Evolutionary conservation across 2,888 invertebrate genomes (phyloP).

Genomic region (Tryphoninae sp.): DNA sequence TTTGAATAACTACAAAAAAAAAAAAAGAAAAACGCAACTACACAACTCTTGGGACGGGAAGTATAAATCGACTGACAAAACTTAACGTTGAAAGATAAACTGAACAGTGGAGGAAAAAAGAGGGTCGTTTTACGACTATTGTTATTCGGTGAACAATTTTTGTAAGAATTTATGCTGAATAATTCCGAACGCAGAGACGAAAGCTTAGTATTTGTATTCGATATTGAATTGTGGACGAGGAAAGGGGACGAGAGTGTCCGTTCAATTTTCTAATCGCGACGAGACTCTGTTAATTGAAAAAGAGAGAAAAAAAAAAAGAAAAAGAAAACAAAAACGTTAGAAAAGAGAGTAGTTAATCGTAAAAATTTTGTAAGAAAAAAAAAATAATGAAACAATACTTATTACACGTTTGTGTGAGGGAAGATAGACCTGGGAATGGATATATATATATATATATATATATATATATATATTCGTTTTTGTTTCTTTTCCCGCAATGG

Average conservation of each 20-base stretch:
- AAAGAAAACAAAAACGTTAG: slow-evolving; percentile 6
- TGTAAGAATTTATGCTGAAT: slow-evolving; percentile 26
- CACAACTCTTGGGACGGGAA: slow-evolving; percentile 12
- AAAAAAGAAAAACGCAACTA: background rate
- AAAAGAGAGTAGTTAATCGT: background rate
- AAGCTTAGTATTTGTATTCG: slow-evolving; percentile 44
- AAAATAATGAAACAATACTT: background rate
- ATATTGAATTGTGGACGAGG: slow-evolving; percentile 14
- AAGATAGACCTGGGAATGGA: background rate
- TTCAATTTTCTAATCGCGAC: slow-evolving; percentile 38
- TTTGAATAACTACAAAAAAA: background rate
- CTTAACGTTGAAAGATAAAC: slow-evolving; percentile 41
- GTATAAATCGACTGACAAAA: slow-evolving; percentile 10
- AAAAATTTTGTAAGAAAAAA: background rate
- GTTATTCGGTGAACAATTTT: slow-evolving; percentile 50
- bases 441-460: background rate
- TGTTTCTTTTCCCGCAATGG: slow-evolving; percentile 72
- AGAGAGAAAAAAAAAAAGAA: slow-evolving; percentile 26
- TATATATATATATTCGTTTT: background rate
- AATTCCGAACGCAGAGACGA: slow-evolving; percentile 14
- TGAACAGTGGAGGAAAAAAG: slow-evolving; percentile 34
- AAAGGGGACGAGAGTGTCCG: slow-evolving; percentile 32
- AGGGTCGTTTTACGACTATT: slow-evolving; percentile 52
- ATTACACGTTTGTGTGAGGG: background rate
- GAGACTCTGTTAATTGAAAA: slow-evolving; percentile 10